These are phyloP conservation scores for Galleria mellonella DNA, from an alignment of 1,140 invertebrate species.

Conservation along the genomic window DNA sequence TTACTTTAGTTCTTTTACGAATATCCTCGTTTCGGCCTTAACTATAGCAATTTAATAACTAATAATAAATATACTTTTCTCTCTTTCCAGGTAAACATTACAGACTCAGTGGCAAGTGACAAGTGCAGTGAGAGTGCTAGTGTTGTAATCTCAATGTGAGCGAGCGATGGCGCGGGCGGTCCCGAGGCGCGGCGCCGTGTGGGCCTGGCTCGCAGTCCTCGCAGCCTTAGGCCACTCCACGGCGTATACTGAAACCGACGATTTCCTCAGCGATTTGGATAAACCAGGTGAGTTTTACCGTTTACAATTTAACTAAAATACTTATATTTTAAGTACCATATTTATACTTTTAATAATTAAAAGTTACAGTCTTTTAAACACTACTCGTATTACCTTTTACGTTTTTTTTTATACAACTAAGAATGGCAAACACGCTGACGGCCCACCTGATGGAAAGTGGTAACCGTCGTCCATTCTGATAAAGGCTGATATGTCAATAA, in stretches of 20 bases:
- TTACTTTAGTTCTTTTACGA: too few species aligned
- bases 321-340: not conserved
- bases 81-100: constrained; percentile 16
- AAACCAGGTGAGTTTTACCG: constrained; percentile 45
- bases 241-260: constrained; percentile 59
- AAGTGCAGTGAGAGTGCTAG: constrained; percentile 9
- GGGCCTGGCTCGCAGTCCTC: constrained; percentile 48
- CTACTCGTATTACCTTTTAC: too few species aligned
- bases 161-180: constrained; percentile 4
- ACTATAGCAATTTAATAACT: too few species aligned
- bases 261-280: constrained; percentile 60
- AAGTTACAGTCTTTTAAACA: too few species aligned
- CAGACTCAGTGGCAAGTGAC: constrained; percentile 1
- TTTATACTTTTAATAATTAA: too few species aligned
- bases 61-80: not conserved
- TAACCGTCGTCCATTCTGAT: too few species aligned
- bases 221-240: constrained; percentile 35
- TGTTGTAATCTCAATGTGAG: constrained; percentile 26
- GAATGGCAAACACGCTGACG: too few species aligned
- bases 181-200: constrained; percentile 11
- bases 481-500: too few species aligned
- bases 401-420: too few species aligned
- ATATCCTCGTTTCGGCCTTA: too few species aligned
- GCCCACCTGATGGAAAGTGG: too few species aligned
- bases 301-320: not conserved